phyloP scores from a whole-genome alignment of 2,113 vertebrate genomes.

The Alosa alosa region DNA sequence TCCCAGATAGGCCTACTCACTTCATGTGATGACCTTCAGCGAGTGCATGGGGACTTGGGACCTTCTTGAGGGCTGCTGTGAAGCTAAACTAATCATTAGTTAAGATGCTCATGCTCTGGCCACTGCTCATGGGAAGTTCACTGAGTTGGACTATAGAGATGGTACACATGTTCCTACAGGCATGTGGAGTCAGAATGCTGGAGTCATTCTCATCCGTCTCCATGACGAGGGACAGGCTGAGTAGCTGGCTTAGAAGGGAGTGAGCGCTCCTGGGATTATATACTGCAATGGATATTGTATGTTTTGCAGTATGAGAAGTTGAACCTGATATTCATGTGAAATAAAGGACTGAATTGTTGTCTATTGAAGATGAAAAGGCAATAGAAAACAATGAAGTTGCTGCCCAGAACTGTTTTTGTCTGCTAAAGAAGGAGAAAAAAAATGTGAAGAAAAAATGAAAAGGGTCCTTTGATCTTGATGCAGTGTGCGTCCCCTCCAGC shows the following conservation, averaged over 20 bases:
- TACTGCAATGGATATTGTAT: background rate
- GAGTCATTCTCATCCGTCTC: background rate
- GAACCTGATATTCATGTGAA: slow-evolving; percentile 27
- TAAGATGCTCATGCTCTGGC: too few species aligned
- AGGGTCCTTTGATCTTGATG: slow-evolving; percentile 63
- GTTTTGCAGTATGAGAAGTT: slow-evolving; percentile 48
- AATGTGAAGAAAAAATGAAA: slow-evolving; percentile 42
- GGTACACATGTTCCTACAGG: background rate
- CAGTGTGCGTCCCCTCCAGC: slow-evolving; percentile 53
- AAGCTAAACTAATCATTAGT: too few species aligned
- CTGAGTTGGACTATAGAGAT: too few species aligned
- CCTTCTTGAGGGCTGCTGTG: too few species aligned
- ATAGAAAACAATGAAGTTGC: slow-evolving; percentile 63
- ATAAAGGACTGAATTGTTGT: slow-evolving; percentile 48
- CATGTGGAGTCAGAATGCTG: background rate
- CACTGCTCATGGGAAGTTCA: too few species aligned
- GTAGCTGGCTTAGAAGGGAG: background rate
- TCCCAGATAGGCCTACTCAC: too few species aligned
- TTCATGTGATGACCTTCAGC: too few species aligned
- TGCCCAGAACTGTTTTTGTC: slow-evolving; percentile 59
- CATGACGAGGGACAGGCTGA: background rate
- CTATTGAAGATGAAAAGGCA: slow-evolving; percentile 65
- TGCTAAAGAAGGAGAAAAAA: slow-evolving; percentile 46
- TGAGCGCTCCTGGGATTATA: background rate
- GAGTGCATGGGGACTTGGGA: too few species aligned